A percentile compares a stretch with the other conserved stretches of the same genome.
phyloP scores from a whole-genome alignment of 2,888 invertebrate genomes.

The Schizotus pectinicornis region DNA sequence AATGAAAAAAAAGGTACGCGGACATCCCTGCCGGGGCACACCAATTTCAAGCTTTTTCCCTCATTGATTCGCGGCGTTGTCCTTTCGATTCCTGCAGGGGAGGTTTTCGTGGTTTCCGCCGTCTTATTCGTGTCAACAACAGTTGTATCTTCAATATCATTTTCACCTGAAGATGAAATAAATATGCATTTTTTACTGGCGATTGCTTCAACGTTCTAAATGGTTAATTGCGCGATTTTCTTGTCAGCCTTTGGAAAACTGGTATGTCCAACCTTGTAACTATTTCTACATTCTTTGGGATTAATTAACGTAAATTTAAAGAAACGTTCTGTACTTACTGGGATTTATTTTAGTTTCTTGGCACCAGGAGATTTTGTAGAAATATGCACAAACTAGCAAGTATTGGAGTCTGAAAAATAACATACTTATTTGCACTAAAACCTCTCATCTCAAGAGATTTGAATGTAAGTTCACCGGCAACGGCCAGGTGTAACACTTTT shows the following conservation, averaged over 20 bases:
- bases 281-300: background rate
- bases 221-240: too few species aligned
- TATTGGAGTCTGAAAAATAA: background rate
- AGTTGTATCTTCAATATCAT: background rate
- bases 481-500: constrained; percentile 13
- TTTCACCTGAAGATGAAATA: background rate
- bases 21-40: constrained; percentile 59
- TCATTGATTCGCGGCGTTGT: background rate
- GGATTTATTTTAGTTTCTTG: too few species aligned
- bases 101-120: constrained; percentile 1
- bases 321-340: too few species aligned
- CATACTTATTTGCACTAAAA: too few species aligned
- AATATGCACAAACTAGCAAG: background rate
- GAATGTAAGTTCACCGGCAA: background rate
- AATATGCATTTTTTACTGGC: too few species aligned
- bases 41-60: constrained; percentile 35
- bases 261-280: background rate
- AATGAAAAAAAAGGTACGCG: constrained; percentile 53
- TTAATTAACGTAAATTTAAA: too few species aligned
- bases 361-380: background rate
- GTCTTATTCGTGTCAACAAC: background rate
- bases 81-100: background rate
- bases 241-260: background rate
- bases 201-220: too few species aligned
- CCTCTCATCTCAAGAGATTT: background rate